Conservation (phyloP, 2,113 vertebrate genomes). For the Gallinago undulata region DNA sequence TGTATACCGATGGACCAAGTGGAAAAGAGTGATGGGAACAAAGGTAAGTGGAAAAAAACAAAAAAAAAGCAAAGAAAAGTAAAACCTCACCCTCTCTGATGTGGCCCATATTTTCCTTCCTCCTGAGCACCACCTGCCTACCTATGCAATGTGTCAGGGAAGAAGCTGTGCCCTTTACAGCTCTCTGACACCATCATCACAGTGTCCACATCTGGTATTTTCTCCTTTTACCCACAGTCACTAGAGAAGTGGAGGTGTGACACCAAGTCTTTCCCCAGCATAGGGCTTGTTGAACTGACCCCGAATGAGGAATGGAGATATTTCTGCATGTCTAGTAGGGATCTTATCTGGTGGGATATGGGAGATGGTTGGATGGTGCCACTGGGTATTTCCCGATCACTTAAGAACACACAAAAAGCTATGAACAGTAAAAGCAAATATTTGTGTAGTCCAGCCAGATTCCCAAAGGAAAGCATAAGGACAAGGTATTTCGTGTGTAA, state of each 20-base stretch:
- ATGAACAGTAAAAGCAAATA: not conserved
- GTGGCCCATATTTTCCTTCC: not conserved
- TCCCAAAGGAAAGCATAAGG: not conserved
- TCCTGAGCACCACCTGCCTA: not conserved
- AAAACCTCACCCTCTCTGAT: not conserved
- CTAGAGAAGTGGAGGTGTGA: not conserved
- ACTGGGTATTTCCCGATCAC: not conserved
- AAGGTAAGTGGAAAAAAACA: rapidly evolving
- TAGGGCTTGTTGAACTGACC: rapidly evolving
- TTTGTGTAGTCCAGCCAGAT: not conserved
- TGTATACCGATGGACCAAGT: not conserved
- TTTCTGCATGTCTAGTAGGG: not conserved
- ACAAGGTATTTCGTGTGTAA: not conserved
- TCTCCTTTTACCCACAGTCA: rapidly evolving
- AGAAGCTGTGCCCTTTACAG: not conserved
- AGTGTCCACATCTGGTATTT: not conserved
- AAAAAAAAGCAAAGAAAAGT: too few species aligned
- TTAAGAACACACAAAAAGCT: not conserved
- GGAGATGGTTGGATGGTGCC: not conserved
- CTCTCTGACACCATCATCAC: not conserved
- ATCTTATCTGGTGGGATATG: not conserved
- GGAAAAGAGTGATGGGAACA: not conserved
- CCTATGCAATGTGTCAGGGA: not conserved
- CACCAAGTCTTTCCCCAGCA: rapidly evolving
- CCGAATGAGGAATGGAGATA: not conserved